phyloP scores from a whole-genome alignment of 2,113 vertebrate genomes.

The Orycteropus afer region DNA sequence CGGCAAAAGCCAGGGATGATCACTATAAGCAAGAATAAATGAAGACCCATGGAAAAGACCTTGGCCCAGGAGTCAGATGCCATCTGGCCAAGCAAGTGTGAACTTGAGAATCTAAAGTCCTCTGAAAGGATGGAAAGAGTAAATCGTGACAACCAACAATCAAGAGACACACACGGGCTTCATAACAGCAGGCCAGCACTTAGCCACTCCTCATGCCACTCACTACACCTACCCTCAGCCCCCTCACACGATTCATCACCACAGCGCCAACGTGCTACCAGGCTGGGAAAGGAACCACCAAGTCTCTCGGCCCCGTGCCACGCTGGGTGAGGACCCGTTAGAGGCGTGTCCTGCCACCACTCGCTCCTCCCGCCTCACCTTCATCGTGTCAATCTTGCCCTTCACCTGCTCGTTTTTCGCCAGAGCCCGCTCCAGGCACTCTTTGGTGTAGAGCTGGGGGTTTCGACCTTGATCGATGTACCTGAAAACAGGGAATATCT shows the following conservation, averaged over 20 bases:
- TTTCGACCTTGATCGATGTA: constrained; percentile 99
- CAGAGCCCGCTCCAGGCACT: constrained; percentile 96
- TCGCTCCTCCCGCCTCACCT: constrained; percentile 86
- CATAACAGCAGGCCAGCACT: too few relatives aligned
- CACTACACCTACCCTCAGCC: background rate
- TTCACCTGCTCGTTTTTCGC: constrained; percentile 99
- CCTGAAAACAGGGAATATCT: constrained; percentile 81
- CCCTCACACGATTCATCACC: too few relatives aligned
- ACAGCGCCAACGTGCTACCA: fast-evolving
- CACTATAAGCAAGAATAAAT: background rate
- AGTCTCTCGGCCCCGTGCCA: too few relatives aligned
- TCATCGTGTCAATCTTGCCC: constrained; percentile 99
- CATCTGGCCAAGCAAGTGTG: fast-evolving
- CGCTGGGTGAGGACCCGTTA: too few relatives aligned
- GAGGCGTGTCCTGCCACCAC: fast-evolving
- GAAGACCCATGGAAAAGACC: background rate
- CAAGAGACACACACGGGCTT: too few relatives aligned
- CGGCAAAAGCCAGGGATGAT: background rate
- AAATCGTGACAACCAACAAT: fast-evolving
- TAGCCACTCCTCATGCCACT: fast-evolving
- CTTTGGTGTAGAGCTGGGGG: constrained; percentile 98
- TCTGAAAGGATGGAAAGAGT: fast-evolving
- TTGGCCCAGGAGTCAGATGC: background rate
- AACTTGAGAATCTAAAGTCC: background rate
- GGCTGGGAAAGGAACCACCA: background rate